phyloP scores from a whole-genome alignment of 2,113 vertebrate species.

The Cephalopholis sonnerati region DNA sequence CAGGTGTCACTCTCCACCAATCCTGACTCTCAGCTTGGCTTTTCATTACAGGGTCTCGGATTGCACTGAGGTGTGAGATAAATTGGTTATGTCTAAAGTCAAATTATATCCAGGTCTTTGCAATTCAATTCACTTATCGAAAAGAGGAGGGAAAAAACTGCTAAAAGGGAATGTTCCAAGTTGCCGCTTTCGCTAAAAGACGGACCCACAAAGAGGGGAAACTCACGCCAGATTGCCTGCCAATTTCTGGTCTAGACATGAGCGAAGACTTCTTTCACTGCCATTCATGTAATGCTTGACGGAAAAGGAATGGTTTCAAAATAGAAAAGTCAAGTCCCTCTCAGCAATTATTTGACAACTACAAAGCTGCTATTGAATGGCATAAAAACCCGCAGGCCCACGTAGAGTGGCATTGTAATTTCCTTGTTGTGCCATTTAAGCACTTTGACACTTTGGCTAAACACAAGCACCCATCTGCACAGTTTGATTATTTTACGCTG shows the following conservation, averaged over 20 bases:
- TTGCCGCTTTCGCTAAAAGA: constrained; percentile 62
- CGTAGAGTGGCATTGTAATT: constrained; percentile 33
- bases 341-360: constrained; percentile 59
- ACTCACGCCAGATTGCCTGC: constrained; percentile 66
- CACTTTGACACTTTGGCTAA: constrained; percentile 7
- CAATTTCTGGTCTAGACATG: constrained; percentile 65
- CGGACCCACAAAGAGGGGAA: constrained; percentile 59
- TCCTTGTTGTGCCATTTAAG: constrained; percentile 35
- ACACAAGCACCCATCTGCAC: not conserved
- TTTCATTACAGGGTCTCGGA: constrained; percentile 79
- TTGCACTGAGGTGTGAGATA: constrained; percentile 75
- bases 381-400: constrained; percentile 21
- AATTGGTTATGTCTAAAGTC: constrained; percentile 86
- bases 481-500: constrained; percentile 6
- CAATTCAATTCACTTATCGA: constrained; percentile 78
- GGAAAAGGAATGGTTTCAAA: constrained; percentile 63
- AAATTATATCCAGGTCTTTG: constrained; percentile 82
- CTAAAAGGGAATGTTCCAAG: constrained; percentile 67
- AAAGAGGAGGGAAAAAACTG: constrained; percentile 48
- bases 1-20: constrained; percentile 84
- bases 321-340: constrained; percentile 60
- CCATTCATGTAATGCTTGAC: constrained; percentile 64
- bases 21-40: constrained; percentile 65
- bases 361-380: constrained; percentile 44
- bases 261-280: constrained; percentile 43